A percentile compares a stretch with the other conserved stretches of the same genome.
These are phyloP conservation scores for Hippopotamus amphibius DNA, from an alignment of 2,113 vertebrate genomes.

Conservation along the genomic window DNA sequence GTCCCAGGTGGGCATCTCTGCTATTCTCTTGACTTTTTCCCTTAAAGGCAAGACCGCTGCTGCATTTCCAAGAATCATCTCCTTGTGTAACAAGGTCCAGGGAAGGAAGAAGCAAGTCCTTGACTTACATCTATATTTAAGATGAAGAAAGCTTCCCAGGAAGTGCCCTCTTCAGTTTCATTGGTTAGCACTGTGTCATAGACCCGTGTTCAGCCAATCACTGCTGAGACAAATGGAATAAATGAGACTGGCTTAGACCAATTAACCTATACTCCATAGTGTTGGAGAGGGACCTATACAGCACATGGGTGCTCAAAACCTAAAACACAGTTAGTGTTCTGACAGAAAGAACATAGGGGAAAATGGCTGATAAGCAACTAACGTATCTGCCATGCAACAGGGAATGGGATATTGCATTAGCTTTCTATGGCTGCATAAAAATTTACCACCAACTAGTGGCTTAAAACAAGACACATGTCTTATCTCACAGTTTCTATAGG, in stretches of 20 bases:
- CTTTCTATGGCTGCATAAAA: neutral
- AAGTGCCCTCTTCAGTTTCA: neutral
- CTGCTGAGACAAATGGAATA: neutral
- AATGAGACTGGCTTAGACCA: neutral
- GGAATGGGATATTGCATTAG: neutral
- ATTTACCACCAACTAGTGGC: neutral
- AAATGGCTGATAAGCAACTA: neutral
- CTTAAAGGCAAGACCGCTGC: neutral
- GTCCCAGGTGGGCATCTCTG: neutral
- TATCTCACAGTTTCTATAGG: neutral
- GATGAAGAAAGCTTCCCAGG: neutral
- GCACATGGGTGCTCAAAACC: neutral
- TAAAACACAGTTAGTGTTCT: slow-evolving; percentile 10
- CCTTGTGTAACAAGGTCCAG: neutral
- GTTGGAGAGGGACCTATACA: neutral
- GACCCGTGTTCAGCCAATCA: neutral
- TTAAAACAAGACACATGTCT: neutral
- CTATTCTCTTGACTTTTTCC: neutral
- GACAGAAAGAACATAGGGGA: neutral
- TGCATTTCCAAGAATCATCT: neutral
- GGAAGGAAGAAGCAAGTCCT: neutral
- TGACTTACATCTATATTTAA: neutral
- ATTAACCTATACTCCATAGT: neutral
- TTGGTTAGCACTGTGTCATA: neutral
- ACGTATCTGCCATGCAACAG: neutral